Base-by-base conservation (phyloP, 2,888 invertebrate genomes). In the Seladonia tumulorum region DNA sequence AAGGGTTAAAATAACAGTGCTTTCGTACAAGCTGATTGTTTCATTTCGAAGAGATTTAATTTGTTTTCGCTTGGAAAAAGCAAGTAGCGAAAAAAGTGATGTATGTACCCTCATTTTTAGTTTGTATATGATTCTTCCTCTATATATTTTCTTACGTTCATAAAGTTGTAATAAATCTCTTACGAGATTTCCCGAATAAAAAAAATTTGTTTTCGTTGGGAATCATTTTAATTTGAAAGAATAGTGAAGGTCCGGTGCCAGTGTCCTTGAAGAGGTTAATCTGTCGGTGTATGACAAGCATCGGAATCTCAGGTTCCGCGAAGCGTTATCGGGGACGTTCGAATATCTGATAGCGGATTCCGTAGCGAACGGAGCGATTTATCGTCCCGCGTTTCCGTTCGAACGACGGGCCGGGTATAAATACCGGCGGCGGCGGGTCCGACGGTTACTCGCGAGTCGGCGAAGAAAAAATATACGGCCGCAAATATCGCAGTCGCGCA, bases 381-480 rank as follows among this genome's bases (percentile, higher is more conserved):
- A 79, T 85, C 79, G 79, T 35, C 57, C 35, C 70, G 79, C 70
- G 78, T 79, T 86, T 85, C 82, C 85, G 82, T 79, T 85, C 79
- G 76, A 82, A 77, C 70, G 70, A 76, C 79, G 42, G 63, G 25
- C 45, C 45, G 14, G 78, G 76, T 74, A 87, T 87, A 84, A 86
- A 86, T 88, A 88, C 76, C 81, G 81, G 49, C 14, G 73, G 18
- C 53, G 63, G 22, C 18, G 74, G 74, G n/a, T 70, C 18, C 47
- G 25, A 25, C 66, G 73, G 39, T 71, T 53, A 22, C n/a, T 29
- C 16, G 66, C 25, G 35, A 18, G 29, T 2, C 29, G 57, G 83
- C 60, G 70, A 77, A 86, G 85, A 82, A 88, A 87, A 90, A 90
- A 86, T 88, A 88, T 86, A 84, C 88, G 74, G 73, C 80, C 89